Evolutionary conservation across 2,888 invertebrate genomes (phyloP), one percentile per base, ranked within the genome.

Genomic region (Agonopterix subpropinquella): DNA sequence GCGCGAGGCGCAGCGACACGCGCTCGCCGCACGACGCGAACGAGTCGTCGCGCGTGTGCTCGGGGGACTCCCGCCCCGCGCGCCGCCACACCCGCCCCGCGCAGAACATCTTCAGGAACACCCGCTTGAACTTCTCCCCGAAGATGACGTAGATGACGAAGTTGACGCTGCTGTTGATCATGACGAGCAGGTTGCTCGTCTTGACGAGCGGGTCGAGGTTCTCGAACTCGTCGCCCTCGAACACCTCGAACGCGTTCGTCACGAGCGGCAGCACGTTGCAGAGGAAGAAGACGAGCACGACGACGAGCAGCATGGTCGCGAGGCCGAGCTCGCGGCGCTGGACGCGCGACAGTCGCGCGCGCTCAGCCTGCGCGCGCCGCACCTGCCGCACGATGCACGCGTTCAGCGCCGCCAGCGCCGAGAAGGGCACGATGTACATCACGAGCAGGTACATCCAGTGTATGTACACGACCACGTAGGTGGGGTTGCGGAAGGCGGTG

Each of bases 121-220:
- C 92, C 54, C 95, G 90, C 74, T 96, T 95, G 87, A 98, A 98
- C 78, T 98, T 98, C 77, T 98, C 96, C 1, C 98, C 98, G 78
- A 98, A 98, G 59, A 98, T 98, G 58, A 98, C 98, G 88, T 99
- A 99, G 65, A 99, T 97, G 58, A 99, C 93, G 79, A 99, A 98
- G 86, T 99, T 99, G 55, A 98, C 96, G 72, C 98, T 97, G 70
- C 98, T 98, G 89, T 99, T 99, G 76, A 98, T 93, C 56, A 97
- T 98, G 50, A 99, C 98, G 55, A 98, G 91, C 49, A 98, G 91
- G 84, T 99, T 98, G 71, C 95, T 96, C 39, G 92, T 91, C 69
- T 95, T 94, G 47, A 96, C 93, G 64, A 96, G 88, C 66, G 92
- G 91, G 63, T 93, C 92, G 58, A 87, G 76, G 49, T 70, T 66